Percentiles rank a stretch among this genome's conserved stretches.
phyloP scores from a whole-genome alignment of 1,140 invertebrate species.

The Drosophila santomea region DNA sequence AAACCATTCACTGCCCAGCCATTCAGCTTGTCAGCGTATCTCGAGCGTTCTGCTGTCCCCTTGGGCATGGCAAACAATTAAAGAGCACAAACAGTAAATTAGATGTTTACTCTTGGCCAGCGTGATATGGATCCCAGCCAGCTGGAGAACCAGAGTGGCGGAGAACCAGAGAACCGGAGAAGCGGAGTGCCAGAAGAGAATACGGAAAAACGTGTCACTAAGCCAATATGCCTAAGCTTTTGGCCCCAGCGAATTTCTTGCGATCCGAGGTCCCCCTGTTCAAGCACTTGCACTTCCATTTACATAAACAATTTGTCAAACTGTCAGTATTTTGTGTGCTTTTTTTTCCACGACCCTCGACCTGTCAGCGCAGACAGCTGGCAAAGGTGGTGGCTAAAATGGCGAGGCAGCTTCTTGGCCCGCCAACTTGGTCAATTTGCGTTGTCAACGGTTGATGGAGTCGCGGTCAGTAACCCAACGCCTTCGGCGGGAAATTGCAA shows the following conservation, averaged over 20 bases:
- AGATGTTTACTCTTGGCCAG: constrained; percentile 60
- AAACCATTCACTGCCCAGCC: constrained; percentile 41
- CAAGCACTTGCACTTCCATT: constrained; percentile 63
- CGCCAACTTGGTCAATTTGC: constrained; percentile 51
- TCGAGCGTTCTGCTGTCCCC: constrained; percentile 25
- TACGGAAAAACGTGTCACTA: constrained; percentile 38
- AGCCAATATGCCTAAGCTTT: constrained; percentile 58
- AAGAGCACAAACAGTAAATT: constrained; percentile 67
- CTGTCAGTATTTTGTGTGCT: constrained; percentile 76
- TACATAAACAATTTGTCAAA: constrained; percentile 81
- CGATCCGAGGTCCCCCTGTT: neutral
- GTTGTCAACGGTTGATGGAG: constrained; percentile 67
- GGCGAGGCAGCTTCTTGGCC: neutral
- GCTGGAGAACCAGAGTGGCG: constrained; percentile 2
- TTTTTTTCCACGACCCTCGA: constrained; percentile 45
- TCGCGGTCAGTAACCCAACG: constrained; percentile 60
- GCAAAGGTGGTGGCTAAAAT: neutral
- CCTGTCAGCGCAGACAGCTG: constrained; percentile 64
- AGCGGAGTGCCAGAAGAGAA: neutral
- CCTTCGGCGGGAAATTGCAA: constrained; percentile 60
- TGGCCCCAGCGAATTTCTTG: constrained; percentile 9
- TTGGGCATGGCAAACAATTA: constrained; percentile 57
- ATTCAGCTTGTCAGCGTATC: constrained; percentile 34
- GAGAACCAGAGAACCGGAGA: neutral
- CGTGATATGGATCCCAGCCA: constrained; percentile 28